Conservation (phyloP, 92 coral and sea anemone genomes). For the Parazoanthus darwini region DNA sequence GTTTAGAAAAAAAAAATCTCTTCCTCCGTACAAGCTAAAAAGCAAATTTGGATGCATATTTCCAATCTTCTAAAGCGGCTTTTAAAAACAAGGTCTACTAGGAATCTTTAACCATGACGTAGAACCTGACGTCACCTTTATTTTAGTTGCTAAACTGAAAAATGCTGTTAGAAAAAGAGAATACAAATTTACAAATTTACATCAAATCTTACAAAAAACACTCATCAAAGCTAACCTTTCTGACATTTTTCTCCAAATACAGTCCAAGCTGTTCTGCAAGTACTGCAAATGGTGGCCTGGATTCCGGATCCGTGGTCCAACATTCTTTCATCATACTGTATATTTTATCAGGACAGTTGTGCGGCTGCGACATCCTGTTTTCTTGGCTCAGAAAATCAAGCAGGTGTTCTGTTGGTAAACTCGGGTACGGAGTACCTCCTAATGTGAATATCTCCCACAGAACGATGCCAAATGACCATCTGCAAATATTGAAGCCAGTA, state of each 20-base stretch:
- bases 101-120: not conserved
- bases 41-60: too few species aligned
- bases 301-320: conserved; percentile 58
- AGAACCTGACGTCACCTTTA: not conserved
- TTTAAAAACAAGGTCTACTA: not conserved
- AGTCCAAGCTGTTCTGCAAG: conserved; percentile 28
- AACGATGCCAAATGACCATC: conserved; percentile 83
- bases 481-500: not conserved
- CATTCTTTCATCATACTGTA: conserved; percentile 79
- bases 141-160: too few species aligned
- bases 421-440: conserved; percentile 82
- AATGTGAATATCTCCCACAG: conserved; percentile 78
- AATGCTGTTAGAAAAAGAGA: not conserved
- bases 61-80: not conserved
- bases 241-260: conserved; percentile 21
- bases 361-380: conserved; percentile 77
- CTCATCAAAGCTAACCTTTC: not conserved
- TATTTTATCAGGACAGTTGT: conserved; percentile 66
- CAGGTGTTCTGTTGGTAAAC: conserved; percentile 66
- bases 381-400: conserved; percentile 70
- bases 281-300: conserved; percentile 66
- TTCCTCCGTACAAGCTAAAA: not conserved
- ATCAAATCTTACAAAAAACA: not conserved
- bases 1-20: too few species aligned
- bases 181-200: too few species aligned